Percentiles rank a stretch among this genome's conserved stretches.
Evolutionary conservation across 2,797 vertebrate genomes (phyloP).

Genomic region (Sebastes taczanowskii): DNA sequence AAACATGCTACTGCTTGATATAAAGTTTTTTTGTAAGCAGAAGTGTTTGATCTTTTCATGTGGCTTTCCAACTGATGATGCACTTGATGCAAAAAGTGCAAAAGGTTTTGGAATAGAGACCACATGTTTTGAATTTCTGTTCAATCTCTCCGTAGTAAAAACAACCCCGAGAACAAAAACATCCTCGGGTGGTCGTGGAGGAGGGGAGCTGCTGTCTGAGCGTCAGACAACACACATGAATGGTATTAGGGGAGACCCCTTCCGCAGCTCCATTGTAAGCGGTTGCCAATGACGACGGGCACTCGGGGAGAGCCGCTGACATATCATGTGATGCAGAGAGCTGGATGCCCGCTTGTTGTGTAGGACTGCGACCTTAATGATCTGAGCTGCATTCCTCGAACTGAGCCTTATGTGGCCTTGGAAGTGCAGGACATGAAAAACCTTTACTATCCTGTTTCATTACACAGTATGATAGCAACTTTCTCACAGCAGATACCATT

Average conservation of each 20-base stretch:
- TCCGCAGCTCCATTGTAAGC: slow-evolving; percentile 65
- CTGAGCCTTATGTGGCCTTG: slow-evolving; percentile 48
- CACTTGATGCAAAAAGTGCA: background rate
- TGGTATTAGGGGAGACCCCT: slow-evolving; percentile 67
- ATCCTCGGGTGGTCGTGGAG: slow-evolving; percentile 33
- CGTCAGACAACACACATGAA: slow-evolving; percentile 64
- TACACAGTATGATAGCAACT: background rate
- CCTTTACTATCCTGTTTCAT: slow-evolving; percentile 1
- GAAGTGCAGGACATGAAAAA: slow-evolving; percentile 22
- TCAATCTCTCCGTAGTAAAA: slow-evolving; percentile 26
- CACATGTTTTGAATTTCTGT: slow-evolving; percentile 22
- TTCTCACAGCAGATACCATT: background rate
- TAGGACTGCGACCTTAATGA: slow-evolving; percentile 67
- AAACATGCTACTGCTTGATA: background rate
- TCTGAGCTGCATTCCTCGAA: slow-evolving; percentile 71
- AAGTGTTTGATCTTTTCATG: background rate
- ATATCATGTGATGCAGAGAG: slow-evolving; percentile 69
- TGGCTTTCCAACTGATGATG: background rate
- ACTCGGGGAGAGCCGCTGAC: slow-evolving; percentile 45
- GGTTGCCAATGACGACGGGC: slow-evolving; percentile 68
- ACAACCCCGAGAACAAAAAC: slow-evolving; percentile 69
- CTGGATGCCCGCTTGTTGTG: slow-evolving; percentile 58
- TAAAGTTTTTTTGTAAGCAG: background rate
- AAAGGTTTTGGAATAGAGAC: background rate
- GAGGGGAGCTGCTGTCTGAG: slow-evolving; percentile 31